Base-by-base conservation (phyloP, 2,888 invertebrate species). In the Pterostichus madidus region DNA sequence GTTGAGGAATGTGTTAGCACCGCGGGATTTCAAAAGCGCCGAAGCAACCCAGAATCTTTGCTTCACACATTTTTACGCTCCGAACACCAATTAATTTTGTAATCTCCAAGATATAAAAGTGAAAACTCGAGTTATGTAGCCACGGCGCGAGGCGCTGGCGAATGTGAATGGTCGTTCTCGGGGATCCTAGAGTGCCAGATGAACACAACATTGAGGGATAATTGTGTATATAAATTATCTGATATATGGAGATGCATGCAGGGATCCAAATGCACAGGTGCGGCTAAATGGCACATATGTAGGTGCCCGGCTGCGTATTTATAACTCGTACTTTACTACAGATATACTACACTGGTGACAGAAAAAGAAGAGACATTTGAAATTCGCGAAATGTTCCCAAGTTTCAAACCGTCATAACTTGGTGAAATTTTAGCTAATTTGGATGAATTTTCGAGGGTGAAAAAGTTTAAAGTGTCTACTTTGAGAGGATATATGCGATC, bases 201-300 rank as follows among this genome's bases (percentile, higher is more conserved):
- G 64, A 39, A 32, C 44, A 44, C 8, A 56, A 17, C 17, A 56
- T 56, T 56, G 56, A 44, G 44, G 68, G 44, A 61, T 71, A 44
- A 71, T 71, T 71, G 68, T 71, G 44, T 39, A 13, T 44, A 71
- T 71, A 71, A 71, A 71, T 71, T 71, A 71, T 71, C 44, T 10
- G 68, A 44, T 39, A 64, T 64, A 64, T 64, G 64, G 64, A 64
- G 13, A 35, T 35, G 64, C 64, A 35, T 13, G 35, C 64, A n/a
- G 64, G 64, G 64, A 64, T 64, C 35, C 64, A n/a, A 64, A 32
- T 59, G 64, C 64, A 64, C 64, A 64, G 64, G 64, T 64, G 64
- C 35, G 64, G 64, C 64, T 32, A 49, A 59, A 35, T 64, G 64
- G 13, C 64, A 35, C 5, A 5, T 39, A 39, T 39, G 39, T 39